Percentiles rank a stretch among this genome's conserved stretches.
Conservation (phyloP, 2,797 vertebrate genomes). For the Parauchenoglanis punctatus region DNA sequence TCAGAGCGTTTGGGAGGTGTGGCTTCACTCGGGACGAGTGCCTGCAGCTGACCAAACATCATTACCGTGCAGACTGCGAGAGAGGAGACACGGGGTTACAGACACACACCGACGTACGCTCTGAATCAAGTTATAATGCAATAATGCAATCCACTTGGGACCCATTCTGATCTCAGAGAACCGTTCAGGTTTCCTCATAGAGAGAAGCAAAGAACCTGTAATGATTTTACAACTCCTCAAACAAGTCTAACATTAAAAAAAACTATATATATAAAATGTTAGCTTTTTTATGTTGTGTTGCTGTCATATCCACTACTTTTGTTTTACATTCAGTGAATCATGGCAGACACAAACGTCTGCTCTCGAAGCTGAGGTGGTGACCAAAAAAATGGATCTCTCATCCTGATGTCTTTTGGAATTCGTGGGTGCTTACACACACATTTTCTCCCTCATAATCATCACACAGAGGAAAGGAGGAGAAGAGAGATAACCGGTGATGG, state of each 20-base stretch:
- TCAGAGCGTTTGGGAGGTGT: constrained; percentile 27
- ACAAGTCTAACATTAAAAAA: neutral
- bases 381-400: neutral
- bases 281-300: neutral
- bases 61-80: constrained; percentile 24
- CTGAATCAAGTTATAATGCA: neutral
- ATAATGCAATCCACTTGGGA: neutral
- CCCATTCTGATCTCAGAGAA: neutral
- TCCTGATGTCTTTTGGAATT: neutral
- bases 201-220: neutral
- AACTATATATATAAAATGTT: too few relatives aligned
- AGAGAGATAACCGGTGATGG: constrained; percentile 11
- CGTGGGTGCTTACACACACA: neutral
- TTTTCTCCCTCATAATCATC: neutral
- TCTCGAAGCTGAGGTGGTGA: neutral
- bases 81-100: neutral
- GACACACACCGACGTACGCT: neutral
- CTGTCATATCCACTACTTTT: neutral
- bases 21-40: constrained; percentile 37
- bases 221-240: neutral
- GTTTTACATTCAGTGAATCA: neutral
- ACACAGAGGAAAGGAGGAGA: constrained; percentile 46
- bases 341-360: neutral
- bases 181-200: neutral
- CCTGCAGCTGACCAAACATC: constrained; percentile 37